phyloP scores from a whole-genome alignment of 2,797 vertebrate species.

The Sarcoramphus papa region DNA sequence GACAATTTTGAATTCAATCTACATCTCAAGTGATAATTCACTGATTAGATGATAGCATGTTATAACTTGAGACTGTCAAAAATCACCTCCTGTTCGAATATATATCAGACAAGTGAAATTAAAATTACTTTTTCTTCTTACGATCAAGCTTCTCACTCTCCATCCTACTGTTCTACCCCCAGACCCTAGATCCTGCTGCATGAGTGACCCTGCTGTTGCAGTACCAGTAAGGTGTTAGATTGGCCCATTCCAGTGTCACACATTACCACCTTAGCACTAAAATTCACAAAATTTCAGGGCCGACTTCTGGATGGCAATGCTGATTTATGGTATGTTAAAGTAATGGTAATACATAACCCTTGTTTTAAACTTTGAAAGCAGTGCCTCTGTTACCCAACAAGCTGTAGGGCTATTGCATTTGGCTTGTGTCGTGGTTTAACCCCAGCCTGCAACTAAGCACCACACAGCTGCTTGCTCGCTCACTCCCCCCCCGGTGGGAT shows the following conservation, averaged over 20 bases:
- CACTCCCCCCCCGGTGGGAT: too few relatives aligned
- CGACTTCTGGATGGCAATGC: not conserved
- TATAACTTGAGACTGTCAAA: not conserved
- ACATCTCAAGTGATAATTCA: not conserved
- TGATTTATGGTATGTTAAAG: not conserved
- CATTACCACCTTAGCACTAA: not conserved
- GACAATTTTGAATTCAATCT: not conserved
- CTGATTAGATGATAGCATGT: conserved; percentile 7
- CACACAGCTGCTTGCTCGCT: too few relatives aligned
- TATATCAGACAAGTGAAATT: not conserved
- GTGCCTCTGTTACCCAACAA: not conserved
- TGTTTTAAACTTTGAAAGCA: not conserved
- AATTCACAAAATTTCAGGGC: not conserved
- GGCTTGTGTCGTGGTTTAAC: not conserved
- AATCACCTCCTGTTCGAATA: not conserved
- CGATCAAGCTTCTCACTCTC: not conserved
- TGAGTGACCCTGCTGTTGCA: not conserved
- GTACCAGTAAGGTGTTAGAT: not conserved
- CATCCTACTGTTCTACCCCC: not conserved
- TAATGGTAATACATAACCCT: not conserved
- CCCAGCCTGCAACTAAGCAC: too few relatives aligned
- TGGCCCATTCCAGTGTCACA: not conserved
- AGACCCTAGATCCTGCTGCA: not conserved
- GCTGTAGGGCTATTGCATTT: not conserved
- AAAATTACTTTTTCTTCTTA: not conserved